A percentile compares a stretch with the other conserved stretches of the same genome.
phyloP scores from a whole-genome alignment of 2,113 vertebrate species.

The Embiotoca jacksoni region DNA sequence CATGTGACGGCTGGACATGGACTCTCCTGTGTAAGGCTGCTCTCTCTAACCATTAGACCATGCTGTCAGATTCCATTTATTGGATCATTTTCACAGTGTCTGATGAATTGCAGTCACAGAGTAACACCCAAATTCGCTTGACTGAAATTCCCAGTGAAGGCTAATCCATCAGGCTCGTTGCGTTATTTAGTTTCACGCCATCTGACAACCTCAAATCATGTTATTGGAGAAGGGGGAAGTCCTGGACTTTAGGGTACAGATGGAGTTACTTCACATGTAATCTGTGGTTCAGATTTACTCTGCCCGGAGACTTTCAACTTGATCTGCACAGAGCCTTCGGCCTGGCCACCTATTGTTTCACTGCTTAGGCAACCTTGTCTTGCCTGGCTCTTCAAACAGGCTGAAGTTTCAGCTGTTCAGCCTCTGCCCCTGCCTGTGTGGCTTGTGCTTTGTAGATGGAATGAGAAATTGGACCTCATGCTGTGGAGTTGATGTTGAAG shows the following conservation, averaged over 20 bases:
- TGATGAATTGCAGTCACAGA: neutral
- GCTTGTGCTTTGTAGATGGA: conserved; percentile 56
- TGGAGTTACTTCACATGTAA: conserved; percentile 46
- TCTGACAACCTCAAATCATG: neutral
- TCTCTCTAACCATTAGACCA: neutral
- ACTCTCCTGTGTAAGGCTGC: neutral
- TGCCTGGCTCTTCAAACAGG: conserved; percentile 40
- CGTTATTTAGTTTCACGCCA: too few relatives aligned
- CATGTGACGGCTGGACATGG: neutral
- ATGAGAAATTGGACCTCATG: conserved; percentile 44
- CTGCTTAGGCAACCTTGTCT: conserved; percentile 57
- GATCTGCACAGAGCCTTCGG: conserved; percentile 52
- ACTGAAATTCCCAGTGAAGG: neutral
- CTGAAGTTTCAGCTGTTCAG: conserved; percentile 69
- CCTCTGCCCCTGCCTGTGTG: neutral
- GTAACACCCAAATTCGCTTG: neutral
- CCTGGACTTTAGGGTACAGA: conserved; percentile 41
- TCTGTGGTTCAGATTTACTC: conserved; percentile 56
- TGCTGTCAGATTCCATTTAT: neutral
- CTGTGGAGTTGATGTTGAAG: conserved; percentile 37
- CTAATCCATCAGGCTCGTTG: too few relatives aligned
- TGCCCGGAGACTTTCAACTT: conserved; percentile 65
- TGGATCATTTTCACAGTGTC: neutral
- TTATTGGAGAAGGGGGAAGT: neutral
- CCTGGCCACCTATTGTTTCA: conserved; percentile 70